A percentile compares a stretch with the other conserved stretches of the same genome.
Conservation (phyloP, 2,888 invertebrate species). For the Syrista parreyssii region DNA sequence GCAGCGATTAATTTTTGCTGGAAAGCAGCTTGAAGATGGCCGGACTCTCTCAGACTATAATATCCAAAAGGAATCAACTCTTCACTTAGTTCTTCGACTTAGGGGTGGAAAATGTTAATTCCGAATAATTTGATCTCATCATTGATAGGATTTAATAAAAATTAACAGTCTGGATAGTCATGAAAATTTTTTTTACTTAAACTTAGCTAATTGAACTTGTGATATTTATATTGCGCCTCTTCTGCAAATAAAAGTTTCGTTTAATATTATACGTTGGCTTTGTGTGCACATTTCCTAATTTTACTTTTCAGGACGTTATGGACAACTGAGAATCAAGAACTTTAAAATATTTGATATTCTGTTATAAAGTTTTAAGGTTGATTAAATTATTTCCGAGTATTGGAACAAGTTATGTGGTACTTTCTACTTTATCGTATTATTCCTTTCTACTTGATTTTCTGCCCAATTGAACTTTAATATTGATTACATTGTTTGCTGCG, state of each 20-base stretch:
- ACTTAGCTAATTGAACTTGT: constrained; percentile 7
- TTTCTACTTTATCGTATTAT: too few species aligned
- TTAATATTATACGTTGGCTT: constrained; percentile 1
- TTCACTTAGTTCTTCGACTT: constrained; percentile 33
- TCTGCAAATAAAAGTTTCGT: constrained; percentile 16
- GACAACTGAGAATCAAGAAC: too few species aligned
- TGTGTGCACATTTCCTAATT: too few species aligned
- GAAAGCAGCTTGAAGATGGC: constrained; percentile 32
- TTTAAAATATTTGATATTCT: too few species aligned
- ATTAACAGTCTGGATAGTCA: constrained; percentile 32
- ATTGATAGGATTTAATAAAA: constrained; percentile 20
- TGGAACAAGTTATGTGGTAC: too few species aligned
- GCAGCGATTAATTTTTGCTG: constrained; percentile 23
- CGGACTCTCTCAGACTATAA: constrained; percentile 32
- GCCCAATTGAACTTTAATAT: too few species aligned
- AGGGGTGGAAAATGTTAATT: constrained; percentile 29
- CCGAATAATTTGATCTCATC: background rate
- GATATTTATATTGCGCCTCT: constrained; percentile 16
- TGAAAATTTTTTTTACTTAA: constrained; percentile 25
- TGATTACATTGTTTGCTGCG: too few species aligned
- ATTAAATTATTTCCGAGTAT: too few species aligned
- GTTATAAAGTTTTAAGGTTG: too few species aligned
- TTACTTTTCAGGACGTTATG: too few species aligned
- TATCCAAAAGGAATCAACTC: constrained; percentile 35
- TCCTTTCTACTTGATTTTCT: too few species aligned